Percentiles rank a stretch among this genome's conserved stretches.
Conservation (phyloP, 2,888 invertebrate genomes). For the Noctua comes region DNA sequence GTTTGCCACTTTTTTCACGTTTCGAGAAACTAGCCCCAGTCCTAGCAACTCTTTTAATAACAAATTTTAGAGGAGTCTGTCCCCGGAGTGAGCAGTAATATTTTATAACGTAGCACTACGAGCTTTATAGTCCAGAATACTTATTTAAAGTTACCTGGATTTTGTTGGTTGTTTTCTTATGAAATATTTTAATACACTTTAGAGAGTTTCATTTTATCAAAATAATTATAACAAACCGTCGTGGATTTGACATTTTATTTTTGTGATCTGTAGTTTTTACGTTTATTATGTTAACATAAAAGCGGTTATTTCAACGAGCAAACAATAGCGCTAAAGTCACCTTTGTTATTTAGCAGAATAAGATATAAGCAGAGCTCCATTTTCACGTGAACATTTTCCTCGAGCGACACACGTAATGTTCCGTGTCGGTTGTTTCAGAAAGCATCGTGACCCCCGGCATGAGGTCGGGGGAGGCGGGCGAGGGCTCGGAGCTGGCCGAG, state of each 20-base stretch:
- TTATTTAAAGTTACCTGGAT: conserved; percentile 22
- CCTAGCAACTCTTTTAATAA: conserved; percentile 49
- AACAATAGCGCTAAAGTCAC: neutral
- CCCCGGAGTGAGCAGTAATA: conserved; percentile 44
- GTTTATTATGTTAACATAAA: neutral
- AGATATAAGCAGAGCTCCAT: neutral
- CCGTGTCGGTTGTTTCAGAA: conserved; percentile 69
- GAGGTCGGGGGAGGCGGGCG: conserved; percentile 90
- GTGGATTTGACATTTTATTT: neutral
- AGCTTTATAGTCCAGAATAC: conserved; percentile 20
- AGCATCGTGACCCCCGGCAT: conserved; percentile 88
- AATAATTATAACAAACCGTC: neutral
- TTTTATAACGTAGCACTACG: conserved; percentile 42
- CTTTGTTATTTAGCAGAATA: neutral
- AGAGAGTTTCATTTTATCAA: neutral
- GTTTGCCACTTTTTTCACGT: conserved; percentile 46
- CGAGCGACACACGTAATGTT: neutral
- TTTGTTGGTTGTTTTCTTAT: conserved; percentile 12
- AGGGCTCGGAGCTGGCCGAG: conserved; percentile 90
- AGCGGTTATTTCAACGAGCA: neutral
- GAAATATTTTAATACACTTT: conserved; percentile 21
- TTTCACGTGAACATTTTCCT: neutral
- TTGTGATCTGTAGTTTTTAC: neutral
- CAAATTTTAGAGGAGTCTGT: conserved; percentile 45
- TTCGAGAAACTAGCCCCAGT: conserved; percentile 42